A percentile compares a stretch with the other conserved stretches of the same genome.
Evolutionary conservation across 2,797 vertebrate genomes (phyloP).

Genomic region (Luscinia luscinia): DNA sequence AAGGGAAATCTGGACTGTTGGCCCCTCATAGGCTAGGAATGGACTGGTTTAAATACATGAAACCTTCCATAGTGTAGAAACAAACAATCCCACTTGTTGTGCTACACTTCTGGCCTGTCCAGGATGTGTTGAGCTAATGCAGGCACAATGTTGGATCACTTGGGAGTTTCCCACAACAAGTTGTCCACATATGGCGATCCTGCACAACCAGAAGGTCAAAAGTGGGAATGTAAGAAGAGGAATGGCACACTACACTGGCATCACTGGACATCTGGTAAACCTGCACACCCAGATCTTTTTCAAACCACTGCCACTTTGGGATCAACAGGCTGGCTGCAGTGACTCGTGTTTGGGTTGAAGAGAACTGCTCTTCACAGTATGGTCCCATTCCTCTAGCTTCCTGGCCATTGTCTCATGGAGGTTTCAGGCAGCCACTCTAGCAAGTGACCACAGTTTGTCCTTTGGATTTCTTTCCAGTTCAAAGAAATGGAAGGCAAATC

Average conservation of each 20-base stretch:
- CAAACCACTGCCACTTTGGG: neutral
- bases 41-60: neutral
- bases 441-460: neutral
- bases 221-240: neutral
- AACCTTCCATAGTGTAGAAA: neutral
- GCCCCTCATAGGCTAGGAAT: neutral
- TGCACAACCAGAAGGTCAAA: neutral
- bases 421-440: neutral
- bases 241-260: neutral
- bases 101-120: neutral
- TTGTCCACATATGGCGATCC: fast-evolving
- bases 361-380: neutral
- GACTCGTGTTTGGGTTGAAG: fast-evolving
- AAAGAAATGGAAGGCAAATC: neutral
- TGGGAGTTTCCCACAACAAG: fast-evolving
- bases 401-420: neutral
- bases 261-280: neutral
- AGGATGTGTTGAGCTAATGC: neutral
- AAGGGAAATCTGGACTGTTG: neutral
- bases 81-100: neutral
- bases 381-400: neutral
- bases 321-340: neutral
- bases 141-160: neutral
- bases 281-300: fast-evolving
- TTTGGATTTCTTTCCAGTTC: neutral